Conservation (phyloP, 1,140 invertebrate species). For the Coboldia fuscipes region DNA sequence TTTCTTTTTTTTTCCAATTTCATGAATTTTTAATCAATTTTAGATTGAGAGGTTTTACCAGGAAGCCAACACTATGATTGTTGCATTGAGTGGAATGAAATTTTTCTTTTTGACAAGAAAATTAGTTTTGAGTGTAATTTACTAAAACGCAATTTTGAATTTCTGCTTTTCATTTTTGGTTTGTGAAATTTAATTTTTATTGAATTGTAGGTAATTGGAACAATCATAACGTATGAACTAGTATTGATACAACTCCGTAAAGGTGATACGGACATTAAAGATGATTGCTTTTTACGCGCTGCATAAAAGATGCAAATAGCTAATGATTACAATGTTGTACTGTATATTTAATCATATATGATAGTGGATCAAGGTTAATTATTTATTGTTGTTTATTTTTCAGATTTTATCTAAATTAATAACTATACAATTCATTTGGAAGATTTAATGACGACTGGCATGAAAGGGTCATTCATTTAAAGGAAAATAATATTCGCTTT, state of each 20-base stretch:
- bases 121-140: constrained; percentile 35
- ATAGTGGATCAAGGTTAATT: no score
- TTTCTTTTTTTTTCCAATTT: background rate
- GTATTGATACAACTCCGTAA: constrained; percentile 39
- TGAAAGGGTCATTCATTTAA: no score
- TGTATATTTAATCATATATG: no score
- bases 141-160: background rate
- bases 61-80: constrained; percentile 31
- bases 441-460: no score
- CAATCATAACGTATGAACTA: constrained; percentile 45
- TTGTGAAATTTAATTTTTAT: background rate
- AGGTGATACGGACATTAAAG: no score
- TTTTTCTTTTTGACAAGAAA: constrained; percentile 39
- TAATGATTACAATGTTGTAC: no score
- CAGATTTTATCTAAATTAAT: no score
- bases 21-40: constrained; percentile 1
- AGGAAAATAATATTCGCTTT: no score
- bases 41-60: constrained; percentile 34
- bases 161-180: background rate
- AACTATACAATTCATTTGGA: no score
- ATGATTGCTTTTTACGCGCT: no score
- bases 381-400: no score
- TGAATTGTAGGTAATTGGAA: constrained; percentile 35
- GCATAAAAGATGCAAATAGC: no score
- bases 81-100: constrained; percentile 33